Base-by-base conservation (phyloP, 2,888 invertebrate genomes). In the Fabriciana adippe region DNA sequence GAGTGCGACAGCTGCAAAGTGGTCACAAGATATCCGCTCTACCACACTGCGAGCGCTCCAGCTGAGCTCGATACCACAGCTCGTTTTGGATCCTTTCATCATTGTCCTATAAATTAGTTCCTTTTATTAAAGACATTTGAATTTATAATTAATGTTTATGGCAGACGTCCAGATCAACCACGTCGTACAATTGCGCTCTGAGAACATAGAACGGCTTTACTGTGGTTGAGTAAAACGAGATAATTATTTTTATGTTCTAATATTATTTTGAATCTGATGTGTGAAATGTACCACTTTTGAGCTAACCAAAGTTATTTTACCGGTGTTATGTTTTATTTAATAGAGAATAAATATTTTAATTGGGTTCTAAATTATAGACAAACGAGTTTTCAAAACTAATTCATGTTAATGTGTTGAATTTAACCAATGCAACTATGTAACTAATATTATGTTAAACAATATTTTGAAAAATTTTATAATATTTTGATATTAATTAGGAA, bases 141-240 rank as follows among this genome's bases (percentile, higher is more conserved):
- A 63, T 70, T 65, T 68, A 66, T 68, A 59, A 61, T 68, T 72
- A 68, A 63, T 69, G 60, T 62, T 66, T 66, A 67, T 74, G 75
- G 74, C 72, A 74, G 55, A 45, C 63, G 60, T 71, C 75, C 75
- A 75, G 71, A 69, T 54, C 16, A 53, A 53, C 65, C 45, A 45
- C 64, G 18, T 56, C 62, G 57, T 61, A 67, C 66, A 67, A 64
- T 66, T 55, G 66, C 64, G 68, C 68, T 74, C 73, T 64, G 60
- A 74, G 72, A 73, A 65, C 21, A 57, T 35, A 53, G 55, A 56
- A 59, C 48, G 48, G 67, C 73, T 75, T 72, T 72, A 67, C 71
- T 69, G 70, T 74, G 70, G 70, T 21, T 59, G 64, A 54, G 60
- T 55, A 67, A 72, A 71, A 72, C 67, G 68, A 21, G 50, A 47